Base-by-base conservation (phyloP, 2,113 vertebrate genomes). In the Malurus alboscapulatus region DNA sequence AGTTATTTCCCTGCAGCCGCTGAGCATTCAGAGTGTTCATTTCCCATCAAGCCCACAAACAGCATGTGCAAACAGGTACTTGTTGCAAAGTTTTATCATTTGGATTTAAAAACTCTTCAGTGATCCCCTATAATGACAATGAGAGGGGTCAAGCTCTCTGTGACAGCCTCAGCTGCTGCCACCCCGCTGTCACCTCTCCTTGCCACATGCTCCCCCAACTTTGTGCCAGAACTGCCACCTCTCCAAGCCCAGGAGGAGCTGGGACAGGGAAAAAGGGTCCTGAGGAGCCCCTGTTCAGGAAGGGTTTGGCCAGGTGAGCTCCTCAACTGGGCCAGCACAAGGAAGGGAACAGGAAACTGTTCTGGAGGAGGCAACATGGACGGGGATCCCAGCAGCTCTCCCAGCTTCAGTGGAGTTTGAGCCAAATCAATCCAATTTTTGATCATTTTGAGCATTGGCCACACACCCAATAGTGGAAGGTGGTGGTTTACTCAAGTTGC, bases 131-230 rank as follows among this genome's bases (percentile, higher is more conserved):
- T 36, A 14, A 22, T 0, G 15, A 63, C 12, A 55, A 20, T 1
- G 20, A 0, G 27, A 47, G 26, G n/a, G 16, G 32, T 15, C 73
- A 47, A 54, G 44, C 59, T 53, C 62, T 71, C 58, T 8, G 13
- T 14, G 17, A 29, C 1, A 34, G 48, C 44, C 17, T 1, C 14
- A 66, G 71, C 58, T 91, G 81, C 26, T 32, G 19, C 24, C 3
- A 55, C 11, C 29, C 9, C 32, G 5, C 26, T 3, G 3, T 4
- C 57, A 36, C 62, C 71, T 32, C 51, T 42, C 25, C 76, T 42
- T 9, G 1, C 19, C 58, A 17, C 30, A 1, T 4, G 2, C 0
- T 1, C 29, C 40, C 38, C 68, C 40, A 9, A 0, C 27, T 48
- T 3, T 12, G 57, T 54, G 65, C 45, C 65, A 13, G 3, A 40